Percentiles rank a stretch among this genome's conserved stretches.
phyloP scores from a whole-genome alignment of 2,888 invertebrate genomes.

The Tenthredo distinguenda region DNA sequence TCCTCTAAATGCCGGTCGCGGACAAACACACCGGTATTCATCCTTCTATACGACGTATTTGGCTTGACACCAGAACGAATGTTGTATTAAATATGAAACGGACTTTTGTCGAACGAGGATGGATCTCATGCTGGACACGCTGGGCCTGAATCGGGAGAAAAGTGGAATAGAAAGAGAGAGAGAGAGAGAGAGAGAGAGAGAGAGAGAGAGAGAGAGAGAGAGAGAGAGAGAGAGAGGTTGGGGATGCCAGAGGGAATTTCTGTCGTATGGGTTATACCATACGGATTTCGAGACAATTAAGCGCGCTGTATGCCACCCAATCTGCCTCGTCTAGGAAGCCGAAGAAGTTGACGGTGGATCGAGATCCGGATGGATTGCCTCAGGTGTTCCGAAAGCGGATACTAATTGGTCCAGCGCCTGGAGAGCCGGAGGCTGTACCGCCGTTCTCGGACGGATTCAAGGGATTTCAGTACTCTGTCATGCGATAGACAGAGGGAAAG shows the following conservation, averaged over 20 bases:
- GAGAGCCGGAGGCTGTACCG: constrained; percentile 17
- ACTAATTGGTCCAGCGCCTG: constrained; percentile 41
- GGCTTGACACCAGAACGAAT: not conserved
- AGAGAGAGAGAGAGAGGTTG: too few relatives aligned
- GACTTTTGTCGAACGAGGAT: not conserved
- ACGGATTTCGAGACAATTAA: constrained; percentile 34
- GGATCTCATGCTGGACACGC: not conserved
- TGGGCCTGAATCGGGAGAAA: not conserved
- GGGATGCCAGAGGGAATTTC: constrained; percentile 13
- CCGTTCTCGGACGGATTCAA: constrained; percentile 4
- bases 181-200: too few relatives aligned
- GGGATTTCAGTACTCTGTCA: constrained; percentile 8
- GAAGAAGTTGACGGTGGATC: constrained; percentile 33
- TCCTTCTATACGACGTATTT: not conserved
- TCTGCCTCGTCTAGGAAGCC: not conserved
- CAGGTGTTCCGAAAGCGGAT: constrained; percentile 29
- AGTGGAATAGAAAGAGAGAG: not conserved
- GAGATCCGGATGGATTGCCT: constrained; percentile 10
- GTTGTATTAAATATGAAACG: constrained; percentile 21
- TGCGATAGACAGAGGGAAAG: not conserved
- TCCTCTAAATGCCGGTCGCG: not conserved
- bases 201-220: too few relatives aligned
- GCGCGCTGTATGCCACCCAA: not conserved
- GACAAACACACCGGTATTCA: not conserved
- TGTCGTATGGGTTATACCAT: not conserved